These are phyloP conservation scores for Drosophila takahashii DNA, from an alignment of 1,140 invertebrate genomes.

Conservation along the genomic window DNA sequence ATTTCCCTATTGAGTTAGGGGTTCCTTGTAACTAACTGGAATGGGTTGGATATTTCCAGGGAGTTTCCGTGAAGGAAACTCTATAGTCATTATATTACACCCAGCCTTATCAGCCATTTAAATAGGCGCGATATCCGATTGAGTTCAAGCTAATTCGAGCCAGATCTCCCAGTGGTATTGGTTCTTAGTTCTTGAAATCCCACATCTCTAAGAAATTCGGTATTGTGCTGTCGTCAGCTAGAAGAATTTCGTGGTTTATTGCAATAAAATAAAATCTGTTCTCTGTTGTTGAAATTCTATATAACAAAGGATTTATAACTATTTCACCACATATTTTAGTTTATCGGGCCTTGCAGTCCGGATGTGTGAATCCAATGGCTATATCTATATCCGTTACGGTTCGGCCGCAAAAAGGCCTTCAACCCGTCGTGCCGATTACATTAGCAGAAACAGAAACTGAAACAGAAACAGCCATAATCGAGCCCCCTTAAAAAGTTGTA, in stretches of 20 bases:
- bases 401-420: constrained; percentile 4
- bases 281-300: no score
- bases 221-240: not conserved
- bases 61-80: constrained; percentile 1
- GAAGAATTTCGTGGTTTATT: not conserved
- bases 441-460: constrained; percentile 11
- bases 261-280: not conserved
- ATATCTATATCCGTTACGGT: constrained; percentile 28
- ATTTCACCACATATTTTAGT: not conserved
- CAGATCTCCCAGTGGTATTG: not conserved
- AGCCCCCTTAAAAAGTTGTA: constrained; percentile 29
- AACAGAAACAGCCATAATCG: constrained; percentile 20
- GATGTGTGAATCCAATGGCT: constrained; percentile 7
- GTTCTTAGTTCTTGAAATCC: not conserved
- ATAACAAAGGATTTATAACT: constrained; percentile 7
- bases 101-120: not conserved
- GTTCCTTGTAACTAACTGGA: not conserved
- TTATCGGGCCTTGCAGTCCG: constrained; percentile 15
- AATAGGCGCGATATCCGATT: not conserved
- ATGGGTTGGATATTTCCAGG: not conserved
- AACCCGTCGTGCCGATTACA: constrained; percentile 23
- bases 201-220: not conserved
- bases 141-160: not conserved
- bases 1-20: not conserved
- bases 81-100: not conserved